Conservation (phyloP, 2,797 vertebrate species). For the Anniella stebbinsi region DNA sequence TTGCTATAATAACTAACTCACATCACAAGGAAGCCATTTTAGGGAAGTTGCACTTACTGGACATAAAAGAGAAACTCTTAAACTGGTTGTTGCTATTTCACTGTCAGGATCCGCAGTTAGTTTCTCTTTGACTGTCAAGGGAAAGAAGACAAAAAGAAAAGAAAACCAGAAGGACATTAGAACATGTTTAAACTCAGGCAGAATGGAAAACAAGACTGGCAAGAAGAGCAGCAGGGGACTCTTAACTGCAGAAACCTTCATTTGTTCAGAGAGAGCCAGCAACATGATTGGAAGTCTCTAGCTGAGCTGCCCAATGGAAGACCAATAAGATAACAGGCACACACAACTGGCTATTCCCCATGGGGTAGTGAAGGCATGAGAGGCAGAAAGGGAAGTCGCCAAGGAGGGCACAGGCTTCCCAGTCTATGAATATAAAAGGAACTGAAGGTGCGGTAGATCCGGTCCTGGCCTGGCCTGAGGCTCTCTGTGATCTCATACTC, state of each 20-base stretch:
- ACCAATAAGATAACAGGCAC: neutral
- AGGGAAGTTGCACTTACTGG: slow-evolving; percentile 84
- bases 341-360: neutral
- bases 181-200: neutral
- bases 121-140: slow-evolving; percentile 94
- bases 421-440: neutral
- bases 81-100: slow-evolving; percentile 97
- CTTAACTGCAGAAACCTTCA: neutral
- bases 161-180: slow-evolving; percentile 39
- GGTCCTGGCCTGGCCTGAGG: too few relatives aligned
- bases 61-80: slow-evolving; percentile 96
- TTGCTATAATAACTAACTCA: neutral
- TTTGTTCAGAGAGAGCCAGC: neutral
- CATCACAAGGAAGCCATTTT: neutral
- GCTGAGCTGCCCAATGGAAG: neutral
- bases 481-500: neutral
- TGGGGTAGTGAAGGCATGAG: neutral
- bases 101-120: slow-evolving; percentile 97
- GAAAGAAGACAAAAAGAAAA: slow-evolving; percentile 53
- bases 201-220: neutral
- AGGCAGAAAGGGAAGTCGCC: too few relatives aligned
- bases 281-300: neutral
- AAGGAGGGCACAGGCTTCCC: neutral
- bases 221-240: neutral
- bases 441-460: too few relatives aligned